Conservation (phyloP, 1,140 invertebrate species). For the Sinonovacula constricta region DNA sequence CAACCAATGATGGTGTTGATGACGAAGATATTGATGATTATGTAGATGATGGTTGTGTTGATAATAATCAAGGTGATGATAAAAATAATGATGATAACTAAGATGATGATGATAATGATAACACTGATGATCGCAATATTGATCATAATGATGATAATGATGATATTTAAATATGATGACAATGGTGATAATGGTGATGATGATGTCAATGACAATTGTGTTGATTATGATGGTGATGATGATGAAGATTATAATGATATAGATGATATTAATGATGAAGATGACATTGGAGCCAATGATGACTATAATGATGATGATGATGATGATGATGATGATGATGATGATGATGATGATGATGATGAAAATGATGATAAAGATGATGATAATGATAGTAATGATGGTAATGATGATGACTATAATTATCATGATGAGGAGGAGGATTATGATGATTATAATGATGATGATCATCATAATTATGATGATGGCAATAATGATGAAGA, state of each 20-base stretch:
- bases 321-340: conserved; percentile 43
- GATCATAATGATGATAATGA: too few species aligned
- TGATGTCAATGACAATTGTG: conserved; percentile 24
- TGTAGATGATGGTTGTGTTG: too few species aligned
- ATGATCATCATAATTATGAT: too few species aligned
- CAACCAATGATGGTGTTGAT: too few species aligned
- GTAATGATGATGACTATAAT: conserved; percentile 35
- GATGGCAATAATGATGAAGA: too few species aligned
- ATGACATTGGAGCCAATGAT: conserved; percentile 16
- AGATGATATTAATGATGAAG: conserved; percentile 33
- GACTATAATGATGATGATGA: too few species aligned
- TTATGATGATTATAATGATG: too few species aligned
- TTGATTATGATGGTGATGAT: conserved; percentile 36
- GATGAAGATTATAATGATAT: conserved; percentile 26
- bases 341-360: conserved; percentile 42
- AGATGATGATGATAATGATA: too few species aligned
- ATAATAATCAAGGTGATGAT: conserved; percentile 7
- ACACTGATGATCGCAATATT: too few species aligned
- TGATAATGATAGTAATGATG: conserved; percentile 36
- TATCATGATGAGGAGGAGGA: too few species aligned
- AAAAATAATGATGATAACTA: conserved; percentile 27
- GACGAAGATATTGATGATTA: too few species aligned
- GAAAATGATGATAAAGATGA: conserved; percentile 47
- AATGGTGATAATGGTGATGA: conserved; percentile 15
- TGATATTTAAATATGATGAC: conserved; percentile 6